Evolutionary conservation across 2,797 vertebrate species (phyloP).

Genomic region (Geotria australis): DNA sequence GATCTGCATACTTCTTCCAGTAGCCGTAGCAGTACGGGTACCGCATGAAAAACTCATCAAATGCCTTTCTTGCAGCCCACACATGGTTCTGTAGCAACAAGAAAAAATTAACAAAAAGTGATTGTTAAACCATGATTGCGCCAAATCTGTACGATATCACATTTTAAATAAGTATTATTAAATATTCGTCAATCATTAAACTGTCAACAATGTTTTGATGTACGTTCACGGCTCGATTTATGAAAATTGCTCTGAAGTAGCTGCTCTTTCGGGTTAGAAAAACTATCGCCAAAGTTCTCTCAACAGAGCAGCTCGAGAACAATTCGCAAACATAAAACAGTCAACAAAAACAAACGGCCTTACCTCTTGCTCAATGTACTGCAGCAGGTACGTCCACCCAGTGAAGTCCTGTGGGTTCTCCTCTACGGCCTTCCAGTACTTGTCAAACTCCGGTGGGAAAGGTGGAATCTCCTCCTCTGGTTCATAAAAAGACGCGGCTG

Average conservation of each 20-base stretch:
- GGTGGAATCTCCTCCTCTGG: constrained; percentile 13
- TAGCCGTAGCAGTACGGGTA: constrained; percentile 98
- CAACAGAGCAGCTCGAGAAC: no score
- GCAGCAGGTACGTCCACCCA: constrained; percentile 77
- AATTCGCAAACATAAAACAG: constrained; percentile 1
- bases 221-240: no score
- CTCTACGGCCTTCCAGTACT: constrained; percentile 52
- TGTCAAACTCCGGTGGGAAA: constrained; percentile 58
- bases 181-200: no score
- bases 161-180: no score
- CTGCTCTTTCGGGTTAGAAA: no score
- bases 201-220: no score
- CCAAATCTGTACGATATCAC: neutral
- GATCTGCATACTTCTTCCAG: constrained; percentile 95
- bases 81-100: constrained; percentile 33
- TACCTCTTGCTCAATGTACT: constrained; percentile 91
- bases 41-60: constrained; percentile 62
- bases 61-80: constrained; percentile 39
- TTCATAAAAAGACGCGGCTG: no score
- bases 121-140: neutral
- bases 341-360: constrained; percentile 7
- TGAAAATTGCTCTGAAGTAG: neutral
- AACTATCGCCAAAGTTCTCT: neutral
- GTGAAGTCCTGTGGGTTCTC: constrained; percentile 86
- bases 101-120: neutral